phyloP scores from a whole-genome alignment of 2,797 vertebrate species.

The Huso huso region DNA sequence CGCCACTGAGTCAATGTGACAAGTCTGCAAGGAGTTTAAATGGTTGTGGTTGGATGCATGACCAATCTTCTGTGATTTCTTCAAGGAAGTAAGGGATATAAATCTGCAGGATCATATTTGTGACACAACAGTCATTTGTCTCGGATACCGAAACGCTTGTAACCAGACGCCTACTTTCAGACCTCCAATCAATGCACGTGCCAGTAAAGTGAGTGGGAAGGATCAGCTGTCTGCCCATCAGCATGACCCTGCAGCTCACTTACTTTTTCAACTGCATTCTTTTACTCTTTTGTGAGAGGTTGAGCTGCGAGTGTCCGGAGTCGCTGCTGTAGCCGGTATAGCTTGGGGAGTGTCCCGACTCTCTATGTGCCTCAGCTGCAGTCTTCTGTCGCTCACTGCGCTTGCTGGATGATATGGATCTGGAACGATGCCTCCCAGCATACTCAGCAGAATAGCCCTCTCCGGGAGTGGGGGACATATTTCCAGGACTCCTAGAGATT shows the following conservation, averaged over 20 bases:
- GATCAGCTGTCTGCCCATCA: background rate
- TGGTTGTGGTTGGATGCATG: too few species aligned
- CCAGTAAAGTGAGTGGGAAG: background rate
- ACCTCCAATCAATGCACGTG: too few species aligned
- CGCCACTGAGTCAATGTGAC: too few species aligned
- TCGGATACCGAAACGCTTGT: too few species aligned
- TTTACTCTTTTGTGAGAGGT: constrained; percentile 58
- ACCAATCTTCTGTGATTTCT: too few species aligned
- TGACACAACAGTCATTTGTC: too few species aligned
- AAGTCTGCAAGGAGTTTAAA: too few species aligned
- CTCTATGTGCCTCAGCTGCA: constrained; percentile 43
- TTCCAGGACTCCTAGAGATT: constrained; percentile 56
- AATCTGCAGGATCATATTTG: too few species aligned
- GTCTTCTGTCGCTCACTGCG: constrained; percentile 58
- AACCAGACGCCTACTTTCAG: too few species aligned
- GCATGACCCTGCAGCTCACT: constrained; percentile 28
- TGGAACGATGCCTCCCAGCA: constrained; percentile 45
- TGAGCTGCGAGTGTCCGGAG: constrained; percentile 61
- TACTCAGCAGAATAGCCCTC: constrained; percentile 49
- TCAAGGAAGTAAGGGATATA: too few species aligned
- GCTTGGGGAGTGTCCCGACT: constrained; percentile 60
- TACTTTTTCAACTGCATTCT: constrained; percentile 72
- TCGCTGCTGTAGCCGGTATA: constrained; percentile 74
- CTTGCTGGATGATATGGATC: constrained; percentile 52
- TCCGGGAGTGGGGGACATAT: constrained; percentile 43